These are phyloP conservation scores for Drosophila sturtevanti DNA, from an alignment of 1,140 invertebrate species.

Conservation along the genomic window DNA sequence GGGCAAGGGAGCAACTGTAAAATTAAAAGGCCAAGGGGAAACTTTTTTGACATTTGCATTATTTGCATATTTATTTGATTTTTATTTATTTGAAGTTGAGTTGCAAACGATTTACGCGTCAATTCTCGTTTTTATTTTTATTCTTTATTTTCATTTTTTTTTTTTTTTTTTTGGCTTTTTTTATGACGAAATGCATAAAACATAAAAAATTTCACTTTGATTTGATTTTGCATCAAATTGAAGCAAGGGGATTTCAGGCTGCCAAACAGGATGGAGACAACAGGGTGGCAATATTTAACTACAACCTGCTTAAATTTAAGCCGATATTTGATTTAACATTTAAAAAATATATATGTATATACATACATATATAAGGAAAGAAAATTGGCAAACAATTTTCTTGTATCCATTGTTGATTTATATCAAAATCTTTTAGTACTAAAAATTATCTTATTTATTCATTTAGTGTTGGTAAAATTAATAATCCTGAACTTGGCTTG, in stretches of 20 bases:
- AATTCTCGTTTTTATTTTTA: slow-evolving; percentile 34
- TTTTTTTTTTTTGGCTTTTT: not conserved
- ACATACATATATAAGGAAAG: no score
- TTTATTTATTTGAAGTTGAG: slow-evolving; percentile 53
- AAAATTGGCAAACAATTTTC: no score
- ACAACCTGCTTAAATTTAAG: not conserved
- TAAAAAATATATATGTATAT: no score
- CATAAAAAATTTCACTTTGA: slow-evolving; percentile 57
- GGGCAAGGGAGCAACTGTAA: slow-evolving; percentile 2
- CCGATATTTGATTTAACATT: not conserved
- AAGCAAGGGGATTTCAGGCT: not conserved
- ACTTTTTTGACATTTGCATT: slow-evolving; percentile 49
- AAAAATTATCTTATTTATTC: no score
- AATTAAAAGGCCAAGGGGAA: slow-evolving; percentile 20
- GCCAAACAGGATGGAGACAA: not conserved
- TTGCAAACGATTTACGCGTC: slow-evolving; percentile 41
- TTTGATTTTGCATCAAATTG: slow-evolving; percentile 46
- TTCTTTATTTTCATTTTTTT: not conserved
- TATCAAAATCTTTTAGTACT: no score
- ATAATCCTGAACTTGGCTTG: no score
- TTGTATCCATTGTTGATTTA: no score
- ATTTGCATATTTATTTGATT: slow-evolving; percentile 67
- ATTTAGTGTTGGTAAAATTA: no score
- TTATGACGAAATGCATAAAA: slow-evolving; percentile 33
- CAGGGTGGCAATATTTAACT: not conserved